Evolutionary conservation across 2,113 vertebrate species (phyloP), one percentile per base, ranked within the genome.

Genomic region (Camelus bactrianus): DNA sequence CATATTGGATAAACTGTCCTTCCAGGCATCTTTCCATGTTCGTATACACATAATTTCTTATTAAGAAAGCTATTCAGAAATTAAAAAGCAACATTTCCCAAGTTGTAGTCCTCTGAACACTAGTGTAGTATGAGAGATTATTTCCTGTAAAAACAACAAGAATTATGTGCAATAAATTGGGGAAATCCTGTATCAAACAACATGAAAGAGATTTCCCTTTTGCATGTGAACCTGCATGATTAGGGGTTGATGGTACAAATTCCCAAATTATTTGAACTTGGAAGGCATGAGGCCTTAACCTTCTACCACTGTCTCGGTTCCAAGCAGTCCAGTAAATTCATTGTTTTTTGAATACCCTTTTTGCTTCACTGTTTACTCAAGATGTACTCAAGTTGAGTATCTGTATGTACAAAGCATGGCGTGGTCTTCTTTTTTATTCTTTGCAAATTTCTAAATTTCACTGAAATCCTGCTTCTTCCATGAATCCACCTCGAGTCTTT

Each of bases 41-140:
- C 16, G 50, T 28, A 60, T 54, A 35, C 8, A 96, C 26, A 79
- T 22, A 62, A 64, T 91, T 88, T 91, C 62, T 65, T 83, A 83
- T 38, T 73, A 91, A 60, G 62, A 88, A 80, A 79, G 64, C 22
- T 89, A 77, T 65, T 90, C 38, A 77, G 86, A 86, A 89, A 76
- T 82, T 52, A 70, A 56, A 77, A 76, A 85, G 65, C n/a, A 91
- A 65, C 17, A 50, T 65, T 77, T 75, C 38, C 76, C 54, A 72
- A 77, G 35, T 1, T 77, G 20, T 65, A 50, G 72, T 82, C 46
- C 20, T 72, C 14, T 79, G 14, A 70, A 70, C 14, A 58, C 30
- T 30, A 72, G 9, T 50, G 14, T 46, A 46, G 46, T 64, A 70
- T 69, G 13, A 80, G 20, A 67, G 20, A 64, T 20, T 76, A 65